These are phyloP conservation scores for Zaprionus nigranus DNA, from an alignment of 1,140 invertebrate genomes.

Conservation along the genomic window DNA sequence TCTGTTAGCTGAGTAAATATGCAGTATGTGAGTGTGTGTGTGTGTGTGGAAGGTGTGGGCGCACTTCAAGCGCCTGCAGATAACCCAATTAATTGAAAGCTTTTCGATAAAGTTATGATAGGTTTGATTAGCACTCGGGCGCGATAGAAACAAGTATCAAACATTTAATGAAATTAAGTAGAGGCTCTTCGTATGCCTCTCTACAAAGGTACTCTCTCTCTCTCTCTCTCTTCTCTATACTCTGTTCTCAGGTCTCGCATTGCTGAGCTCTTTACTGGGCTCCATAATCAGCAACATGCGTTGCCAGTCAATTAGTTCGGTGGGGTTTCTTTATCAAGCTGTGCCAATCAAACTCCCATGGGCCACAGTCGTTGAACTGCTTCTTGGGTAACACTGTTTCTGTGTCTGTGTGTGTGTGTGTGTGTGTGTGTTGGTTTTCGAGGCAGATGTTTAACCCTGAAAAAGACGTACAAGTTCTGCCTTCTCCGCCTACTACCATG, in stretches of 20 bases:
- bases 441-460: constrained; percentile 32
- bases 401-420: neutral
- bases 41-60: neutral
- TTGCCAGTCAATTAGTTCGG: constrained; percentile 29
- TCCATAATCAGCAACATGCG: constrained; percentile 23
- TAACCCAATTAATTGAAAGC: constrained; percentile 82
- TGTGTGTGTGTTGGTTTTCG: neutral
- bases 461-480: constrained; percentile 15
- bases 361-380: constrained; percentile 45
- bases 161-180: constrained; percentile 48
- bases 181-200: neutral
- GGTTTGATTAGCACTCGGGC: constrained; percentile 63
- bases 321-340: constrained; percentile 38
- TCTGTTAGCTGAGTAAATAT: constrained; percentile 61
- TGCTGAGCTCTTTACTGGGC: neutral
- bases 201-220: neutral
- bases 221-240: neutral
- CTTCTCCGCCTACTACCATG: neutral
- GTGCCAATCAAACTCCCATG: constrained; percentile 35
- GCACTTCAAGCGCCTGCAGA: constrained; percentile 62
- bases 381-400: neutral
- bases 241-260: no score
- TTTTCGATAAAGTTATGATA: constrained; percentile 80
- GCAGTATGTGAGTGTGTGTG: constrained; percentile 42
- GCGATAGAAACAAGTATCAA: constrained; percentile 33